These are phyloP conservation scores for Pimephales promelas DNA, from an alignment of 2,113 vertebrate species.

Conservation along the genomic window DNA sequence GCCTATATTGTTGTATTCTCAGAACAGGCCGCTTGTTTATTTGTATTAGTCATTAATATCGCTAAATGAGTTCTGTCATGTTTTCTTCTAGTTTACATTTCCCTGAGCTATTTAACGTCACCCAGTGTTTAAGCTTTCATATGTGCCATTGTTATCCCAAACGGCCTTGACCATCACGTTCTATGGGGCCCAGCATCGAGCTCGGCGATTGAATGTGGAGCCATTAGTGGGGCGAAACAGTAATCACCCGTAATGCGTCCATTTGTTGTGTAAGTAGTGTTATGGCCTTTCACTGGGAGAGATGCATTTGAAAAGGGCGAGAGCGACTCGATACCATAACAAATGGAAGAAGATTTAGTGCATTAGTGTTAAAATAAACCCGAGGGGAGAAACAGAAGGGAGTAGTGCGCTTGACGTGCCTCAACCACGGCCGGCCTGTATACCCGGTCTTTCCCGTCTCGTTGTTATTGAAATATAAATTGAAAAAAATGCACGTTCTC, in stretches of 20 bases:
- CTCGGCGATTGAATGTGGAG: slow-evolving; percentile 70
- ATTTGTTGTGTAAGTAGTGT: slow-evolving; percentile 79
- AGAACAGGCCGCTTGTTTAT: slow-evolving; percentile 14
- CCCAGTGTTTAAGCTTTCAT: slow-evolving; percentile 71
- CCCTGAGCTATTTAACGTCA: slow-evolving; percentile 72
- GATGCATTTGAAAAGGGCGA: slow-evolving; percentile 75
- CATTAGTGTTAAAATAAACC: slow-evolving; percentile 75
- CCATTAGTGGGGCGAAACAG: slow-evolving; percentile 76
- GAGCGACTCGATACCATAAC: slow-evolving; percentile 68
- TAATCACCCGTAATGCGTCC: slow-evolving; percentile 77
- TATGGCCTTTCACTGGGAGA: slow-evolving; percentile 68
- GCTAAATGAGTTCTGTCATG: slow-evolving; percentile 61
- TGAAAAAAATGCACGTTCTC: not conserved
- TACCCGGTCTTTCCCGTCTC: slow-evolving; percentile 27
- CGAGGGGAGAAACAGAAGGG: slow-evolving; percentile 52
- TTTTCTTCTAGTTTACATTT: slow-evolving; percentile 54
- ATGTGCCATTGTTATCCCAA: slow-evolving; percentile 64
- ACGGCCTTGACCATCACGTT: slow-evolving; percentile 72
- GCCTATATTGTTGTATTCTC: not conserved
- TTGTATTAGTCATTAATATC: slow-evolving; percentile 34
- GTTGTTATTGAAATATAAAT: slow-evolving; percentile 27
- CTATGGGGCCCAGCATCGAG: slow-evolving; percentile 69
- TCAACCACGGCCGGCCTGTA: slow-evolving; percentile 52
- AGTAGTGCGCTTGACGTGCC: slow-evolving; percentile 23
- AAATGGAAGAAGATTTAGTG: slow-evolving; percentile 66